Evolutionary conservation across 2,888 invertebrate species (phyloP), one percentile per base, ranked within the genome.

Genomic region (Trilocha varians): DNA sequence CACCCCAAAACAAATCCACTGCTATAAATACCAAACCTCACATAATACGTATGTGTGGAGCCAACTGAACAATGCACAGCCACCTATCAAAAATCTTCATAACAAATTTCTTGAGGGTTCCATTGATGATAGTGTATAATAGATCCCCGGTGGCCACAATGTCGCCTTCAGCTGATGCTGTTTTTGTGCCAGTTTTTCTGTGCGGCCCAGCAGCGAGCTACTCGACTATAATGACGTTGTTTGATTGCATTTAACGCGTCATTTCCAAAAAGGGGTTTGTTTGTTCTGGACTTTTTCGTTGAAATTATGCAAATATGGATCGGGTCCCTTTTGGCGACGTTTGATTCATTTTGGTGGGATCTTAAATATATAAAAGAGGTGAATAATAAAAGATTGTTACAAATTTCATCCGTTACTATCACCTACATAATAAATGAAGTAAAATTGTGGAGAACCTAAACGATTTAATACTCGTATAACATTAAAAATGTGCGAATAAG

Each of bases 101-200:
- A 70, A 79, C 78, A 77, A 78, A 77, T 80, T 78, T 78, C 78
- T 79, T 77, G 67, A 74, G 74, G 68, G 72, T 44, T 52, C 69
- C 72, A 70, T 69, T 72, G 65, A 78, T 59, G 48, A 55, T 48
- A 48, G 41, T 42, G 48, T 45, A 66, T 62, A 76, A 78, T 71
- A 64, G 72, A 68, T 65, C 70, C 71, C 69, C 65, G 69, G 76
- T 70, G 74, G 70, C 57, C 65, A 52, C 65, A 70, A 78, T 78
- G 78, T 79, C 61, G 50, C 59, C 65, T 65, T 70, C 67, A 62
- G 69, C 67, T 73, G 72, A 75, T 66, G 47, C 53, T 38, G 45
- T 75, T 75, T 76, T 75, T 71, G 55, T 67, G 59, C 44, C 62
- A 63, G 51, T 74, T 76, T 76, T 72, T 77, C 58, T 66, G 50